These are phyloP conservation scores for Acanthurus tractus DNA, from an alignment of 2,797 vertebrate genomes.

Conservation along the genomic window DNA sequence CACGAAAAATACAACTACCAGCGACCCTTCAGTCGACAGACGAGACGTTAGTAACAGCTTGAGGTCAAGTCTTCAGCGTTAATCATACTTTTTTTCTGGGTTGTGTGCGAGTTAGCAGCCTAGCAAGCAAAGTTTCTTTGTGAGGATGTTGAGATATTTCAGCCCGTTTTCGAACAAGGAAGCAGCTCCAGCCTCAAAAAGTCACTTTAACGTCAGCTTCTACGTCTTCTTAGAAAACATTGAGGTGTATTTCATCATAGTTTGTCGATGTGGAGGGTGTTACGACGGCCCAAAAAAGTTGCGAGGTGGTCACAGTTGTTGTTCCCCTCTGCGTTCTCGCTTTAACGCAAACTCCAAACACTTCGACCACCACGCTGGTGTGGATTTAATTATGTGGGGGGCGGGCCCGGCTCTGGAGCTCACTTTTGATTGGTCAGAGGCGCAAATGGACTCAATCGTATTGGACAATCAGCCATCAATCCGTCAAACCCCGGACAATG, in stretches of 20 bases:
- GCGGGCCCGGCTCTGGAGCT: constrained; percentile 15
- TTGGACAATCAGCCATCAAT: constrained; percentile 74
- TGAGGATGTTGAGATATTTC: constrained; percentile 80
- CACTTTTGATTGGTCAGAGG: constrained; percentile 71
- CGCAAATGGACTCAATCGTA: neutral
- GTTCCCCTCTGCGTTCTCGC: constrained; percentile 10
- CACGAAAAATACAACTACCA: neutral
- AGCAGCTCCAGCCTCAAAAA: constrained; percentile 68
- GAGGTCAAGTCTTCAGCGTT: constrained; percentile 11
- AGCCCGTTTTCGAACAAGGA: constrained; percentile 71
- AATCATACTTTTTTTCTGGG: constrained; percentile 46
- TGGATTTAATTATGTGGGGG: constrained; percentile 76
- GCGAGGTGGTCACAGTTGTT: constrained; percentile 18
- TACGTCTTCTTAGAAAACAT: constrained; percentile 43
- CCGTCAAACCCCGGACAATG: constrained; percentile 44
- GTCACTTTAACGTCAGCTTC: constrained; percentile 51
- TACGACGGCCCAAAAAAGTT: constrained; percentile 46
- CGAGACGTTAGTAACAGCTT: constrained; percentile 7
- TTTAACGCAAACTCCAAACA: constrained; percentile 67
- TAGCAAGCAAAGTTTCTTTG: constrained; percentile 85
- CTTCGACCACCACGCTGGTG: constrained; percentile 74
- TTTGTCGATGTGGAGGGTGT: constrained; percentile 27
- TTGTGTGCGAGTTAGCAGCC: constrained; percentile 78
- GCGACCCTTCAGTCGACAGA: constrained; percentile 19
- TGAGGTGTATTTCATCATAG: constrained; percentile 46